These are phyloP conservation scores for Autographa pulchrina DNA, from an alignment of 2,888 invertebrate genomes.

Conservation along the genomic window DNA sequence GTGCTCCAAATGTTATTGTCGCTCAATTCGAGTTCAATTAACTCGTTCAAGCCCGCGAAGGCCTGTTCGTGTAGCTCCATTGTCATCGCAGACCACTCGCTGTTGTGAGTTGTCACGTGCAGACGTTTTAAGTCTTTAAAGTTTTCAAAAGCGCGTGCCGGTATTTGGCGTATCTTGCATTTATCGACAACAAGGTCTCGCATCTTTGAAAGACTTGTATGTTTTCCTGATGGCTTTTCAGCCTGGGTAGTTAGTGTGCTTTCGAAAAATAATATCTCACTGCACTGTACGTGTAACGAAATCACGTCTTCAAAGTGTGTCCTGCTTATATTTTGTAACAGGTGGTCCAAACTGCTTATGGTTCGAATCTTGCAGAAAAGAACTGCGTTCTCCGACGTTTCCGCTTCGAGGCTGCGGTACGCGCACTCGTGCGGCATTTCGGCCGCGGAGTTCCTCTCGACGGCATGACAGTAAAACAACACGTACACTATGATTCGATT, in stretches of 20 bases:
- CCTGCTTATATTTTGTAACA: slow-evolving; percentile 92
- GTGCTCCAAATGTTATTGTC: slow-evolving; percentile 94
- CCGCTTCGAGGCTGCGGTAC: slow-evolving; percentile 90
- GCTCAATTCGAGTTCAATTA: slow-evolving; percentile 92
- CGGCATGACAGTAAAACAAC: slow-evolving; percentile 85
- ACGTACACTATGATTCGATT: slow-evolving; percentile 86
- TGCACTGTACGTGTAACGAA: slow-evolving; percentile 92
- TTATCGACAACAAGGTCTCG: slow-evolving; percentile 92
- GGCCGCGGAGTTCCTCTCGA: slow-evolving; percentile 80
- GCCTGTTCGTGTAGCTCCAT: slow-evolving; percentile 93
- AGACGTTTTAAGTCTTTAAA: slow-evolving; percentile 92
- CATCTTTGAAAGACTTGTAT: slow-evolving; percentile 91
- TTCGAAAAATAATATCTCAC: slow-evolving; percentile 93
- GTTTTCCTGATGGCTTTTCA: slow-evolving; percentile 83
- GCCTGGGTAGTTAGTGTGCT: slow-evolving; percentile 90
- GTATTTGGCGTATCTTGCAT: slow-evolving; percentile 94
- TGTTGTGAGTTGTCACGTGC: slow-evolving; percentile 93
- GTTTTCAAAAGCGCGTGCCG: slow-evolving; percentile 91
- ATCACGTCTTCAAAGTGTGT: slow-evolving; percentile 91
- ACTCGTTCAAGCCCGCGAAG: slow-evolving; percentile 91
- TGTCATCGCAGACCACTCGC: slow-evolving; percentile 94
- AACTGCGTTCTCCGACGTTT: slow-evolving; percentile 88
- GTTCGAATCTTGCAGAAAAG: slow-evolving; percentile 93
- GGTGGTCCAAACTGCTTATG: slow-evolving; percentile 91
- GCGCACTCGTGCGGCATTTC: slow-evolving; percentile 92